Percentiles rank a stretch among this genome's conserved stretches.
These are phyloP conservation scores for Troides aeacus DNA, from an alignment of 2,888 invertebrate species.

Conservation along the genomic window DNA sequence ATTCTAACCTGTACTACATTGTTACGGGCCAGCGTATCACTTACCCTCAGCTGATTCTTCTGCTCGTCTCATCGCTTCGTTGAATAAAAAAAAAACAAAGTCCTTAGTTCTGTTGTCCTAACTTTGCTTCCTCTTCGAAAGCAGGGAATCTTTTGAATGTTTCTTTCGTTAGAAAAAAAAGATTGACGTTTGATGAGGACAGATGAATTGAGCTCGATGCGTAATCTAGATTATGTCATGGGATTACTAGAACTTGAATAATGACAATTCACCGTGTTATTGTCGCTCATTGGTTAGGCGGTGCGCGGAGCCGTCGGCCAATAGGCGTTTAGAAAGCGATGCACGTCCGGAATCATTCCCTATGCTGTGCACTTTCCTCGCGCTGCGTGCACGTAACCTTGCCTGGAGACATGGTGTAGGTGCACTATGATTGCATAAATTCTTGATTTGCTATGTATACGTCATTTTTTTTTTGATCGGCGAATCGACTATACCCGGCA, in stretches of 20 bases:
- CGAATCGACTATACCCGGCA: too few relatives aligned
- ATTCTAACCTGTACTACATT: too few relatives aligned
- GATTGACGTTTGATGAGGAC: too few relatives aligned
- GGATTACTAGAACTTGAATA: slow-evolving; percentile 72
- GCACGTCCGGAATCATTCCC: slow-evolving; percentile 62
- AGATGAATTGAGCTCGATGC: slow-evolving; percentile 25
- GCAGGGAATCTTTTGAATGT: too few relatives aligned
- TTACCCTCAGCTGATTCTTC: too few relatives aligned
- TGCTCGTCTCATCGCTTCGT: too few relatives aligned
- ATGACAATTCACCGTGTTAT: slow-evolving; percentile 64
- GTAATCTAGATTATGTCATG: slow-evolving; percentile 74
- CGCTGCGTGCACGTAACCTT: slow-evolving; percentile 52
- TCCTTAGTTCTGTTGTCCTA: too few relatives aligned
- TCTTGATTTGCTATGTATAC: slow-evolving; percentile 10
- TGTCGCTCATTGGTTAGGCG: slow-evolving; percentile 48
- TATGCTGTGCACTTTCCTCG: slow-evolving; percentile 63
- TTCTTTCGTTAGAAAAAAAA: too few relatives aligned
- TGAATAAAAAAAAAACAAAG: too few relatives aligned
- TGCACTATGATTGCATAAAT: slow-evolving; percentile 54
- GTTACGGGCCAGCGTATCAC: too few relatives aligned
- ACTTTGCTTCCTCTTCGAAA: too few relatives aligned
- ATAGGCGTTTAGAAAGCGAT: slow-evolving; percentile 43
- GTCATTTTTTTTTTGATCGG: too few relatives aligned
- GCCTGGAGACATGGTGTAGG: slow-evolving; percentile 66
- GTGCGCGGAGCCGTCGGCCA: slow-evolving; percentile 38